Percentiles rank a stretch among this genome's conserved stretches.
phyloP scores from a whole-genome alignment of 1,140 invertebrate genomes.

The Triops longicaudatus region DNA sequence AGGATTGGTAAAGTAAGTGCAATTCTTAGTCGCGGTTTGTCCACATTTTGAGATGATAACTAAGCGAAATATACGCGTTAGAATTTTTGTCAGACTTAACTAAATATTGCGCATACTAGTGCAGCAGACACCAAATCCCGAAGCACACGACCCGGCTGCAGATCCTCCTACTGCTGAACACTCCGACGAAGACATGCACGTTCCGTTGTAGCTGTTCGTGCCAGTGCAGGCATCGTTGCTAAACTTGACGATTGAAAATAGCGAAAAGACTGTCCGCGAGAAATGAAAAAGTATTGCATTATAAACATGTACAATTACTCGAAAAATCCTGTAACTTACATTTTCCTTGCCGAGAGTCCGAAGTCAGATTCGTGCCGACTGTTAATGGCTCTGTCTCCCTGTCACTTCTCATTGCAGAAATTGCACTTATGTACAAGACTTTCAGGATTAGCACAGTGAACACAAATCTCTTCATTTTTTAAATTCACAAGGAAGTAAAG shows the following conservation, averaged over 20 bases:
- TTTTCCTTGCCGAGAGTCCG: not conserved
- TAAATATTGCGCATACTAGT: slow-evolving; percentile 50
- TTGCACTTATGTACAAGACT: not conserved
- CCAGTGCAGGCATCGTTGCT: slow-evolving; percentile 17
- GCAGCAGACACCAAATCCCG: slow-evolving; percentile 61
- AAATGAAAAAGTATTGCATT: not conserved
- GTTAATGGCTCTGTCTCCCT: not conserved
- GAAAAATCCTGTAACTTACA: not conserved
- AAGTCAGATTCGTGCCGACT: not conserved
- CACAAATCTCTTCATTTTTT: not conserved
- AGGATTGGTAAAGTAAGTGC: slow-evolving; percentile 71
- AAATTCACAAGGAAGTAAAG: no score
- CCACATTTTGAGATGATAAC: slow-evolving; percentile 46
- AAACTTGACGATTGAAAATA: slow-evolving; percentile 24
- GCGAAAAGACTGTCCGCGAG: slow-evolving; percentile 17
- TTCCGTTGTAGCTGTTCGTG: slow-evolving; percentile 42
- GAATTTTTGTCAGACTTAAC: not conserved
- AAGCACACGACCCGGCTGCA: slow-evolving; percentile 59
- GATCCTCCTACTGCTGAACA: slow-evolving; percentile 60
- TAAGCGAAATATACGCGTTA: not conserved
- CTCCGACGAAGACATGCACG: slow-evolving; percentile 63
- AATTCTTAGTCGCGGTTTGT: slow-evolving; percentile 57
- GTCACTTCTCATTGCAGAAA: not conserved
- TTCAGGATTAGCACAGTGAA: not conserved
- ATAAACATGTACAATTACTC: not conserved